Base-by-base conservation (phyloP, 2,888 invertebrate genomes). In the Linnaemya vulpina region DNA sequence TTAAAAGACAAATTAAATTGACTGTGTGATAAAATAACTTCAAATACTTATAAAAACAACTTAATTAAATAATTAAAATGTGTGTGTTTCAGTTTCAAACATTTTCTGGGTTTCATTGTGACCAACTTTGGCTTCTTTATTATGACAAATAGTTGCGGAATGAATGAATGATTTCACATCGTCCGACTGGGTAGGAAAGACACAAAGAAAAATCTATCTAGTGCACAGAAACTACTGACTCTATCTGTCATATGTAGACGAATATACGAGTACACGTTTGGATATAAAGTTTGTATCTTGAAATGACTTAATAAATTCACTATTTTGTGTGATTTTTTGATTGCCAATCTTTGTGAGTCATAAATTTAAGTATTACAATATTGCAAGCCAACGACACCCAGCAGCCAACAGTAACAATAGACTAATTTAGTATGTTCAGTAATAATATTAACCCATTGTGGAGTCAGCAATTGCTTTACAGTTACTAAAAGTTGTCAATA, bases 301-400 rank as follows among this genome's bases (percentile, higher is more conserved):
- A 58, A 53, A 85, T 79, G 79, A 71, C 82, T 82, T 81, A 62
- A 74, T 77, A 85, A 85, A 85, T 70, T 75, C 30, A 79, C 70
- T 63, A 73, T 58, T 63, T 78, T 58, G 30, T 63, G 75, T 79
- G 83, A 79, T 79, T 78, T 82, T 79, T 79, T 85, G 85, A 85
- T 85, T 85, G 82, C 74, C 71, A 85, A 85, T 85, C 85, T 75
- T 75, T 85, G 82, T 85, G 82, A 85, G 85, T 85, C 85, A 85
- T 85, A 85, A 85, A 85, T 85, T 76, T 79, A 38, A 82, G 55
- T 78, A 75, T 79, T 75, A 77, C 76, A 77, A 67, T 62, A 60
- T 65, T 71, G 53, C 25, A 25, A 70, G 65, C 76, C 77, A 67
- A 73, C 71, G 82, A 83, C 63, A 76, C 22, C 40, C 43, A 71